Conservation (phyloP, 2,888 invertebrate genomes). For the Synanthedon myopaeformis region DNA sequence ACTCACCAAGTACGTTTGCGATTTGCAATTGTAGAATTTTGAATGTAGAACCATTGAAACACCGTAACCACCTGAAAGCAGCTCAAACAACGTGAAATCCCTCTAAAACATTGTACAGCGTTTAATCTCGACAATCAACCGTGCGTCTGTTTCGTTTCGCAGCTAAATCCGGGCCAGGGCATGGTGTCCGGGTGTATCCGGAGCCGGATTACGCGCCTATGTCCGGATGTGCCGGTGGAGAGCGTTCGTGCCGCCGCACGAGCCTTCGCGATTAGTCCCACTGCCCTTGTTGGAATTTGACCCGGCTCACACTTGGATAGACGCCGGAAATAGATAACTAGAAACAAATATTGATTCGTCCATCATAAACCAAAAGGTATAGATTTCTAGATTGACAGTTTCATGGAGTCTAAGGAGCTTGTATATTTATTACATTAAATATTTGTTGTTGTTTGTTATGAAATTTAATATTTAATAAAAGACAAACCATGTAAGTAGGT, state of each 20-base stretch:
- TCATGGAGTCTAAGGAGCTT: not conserved
- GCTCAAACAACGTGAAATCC: slow-evolving; percentile 25
- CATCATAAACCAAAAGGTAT: not conserved
- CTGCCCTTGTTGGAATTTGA: slow-evolving; percentile 40
- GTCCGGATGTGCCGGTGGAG: slow-evolving; percentile 37
- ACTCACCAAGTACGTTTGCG: no score
- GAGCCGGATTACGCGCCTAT: slow-evolving; percentile 37
- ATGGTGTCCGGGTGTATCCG: slow-evolving; percentile 11
- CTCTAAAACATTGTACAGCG: slow-evolving; percentile 26
- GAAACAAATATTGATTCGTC: slow-evolving; percentile 25
- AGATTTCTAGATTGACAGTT: not conserved
- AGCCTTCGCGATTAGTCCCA: slow-evolving; percentile 49
- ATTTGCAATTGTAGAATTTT: not conserved
- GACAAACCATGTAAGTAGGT: no score
- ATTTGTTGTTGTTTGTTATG: no score
- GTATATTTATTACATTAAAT: no score
- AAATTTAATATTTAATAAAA: no score
- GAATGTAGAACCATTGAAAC: not conserved
- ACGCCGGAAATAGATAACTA: slow-evolving; percentile 41
- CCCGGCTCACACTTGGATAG: slow-evolving; percentile 31
- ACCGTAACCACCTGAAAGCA: not conserved
- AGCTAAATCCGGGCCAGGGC: slow-evolving; percentile 38
- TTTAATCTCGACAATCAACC: slow-evolving; percentile 59
- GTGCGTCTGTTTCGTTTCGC: slow-evolving; percentile 49
- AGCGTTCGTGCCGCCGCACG: slow-evolving; percentile 53